A percentile compares a stretch with the other conserved stretches of the same genome.
phyloP scores from a whole-genome alignment of 2,113 vertebrate species.

The Oenanthe oenanthe region DNA sequence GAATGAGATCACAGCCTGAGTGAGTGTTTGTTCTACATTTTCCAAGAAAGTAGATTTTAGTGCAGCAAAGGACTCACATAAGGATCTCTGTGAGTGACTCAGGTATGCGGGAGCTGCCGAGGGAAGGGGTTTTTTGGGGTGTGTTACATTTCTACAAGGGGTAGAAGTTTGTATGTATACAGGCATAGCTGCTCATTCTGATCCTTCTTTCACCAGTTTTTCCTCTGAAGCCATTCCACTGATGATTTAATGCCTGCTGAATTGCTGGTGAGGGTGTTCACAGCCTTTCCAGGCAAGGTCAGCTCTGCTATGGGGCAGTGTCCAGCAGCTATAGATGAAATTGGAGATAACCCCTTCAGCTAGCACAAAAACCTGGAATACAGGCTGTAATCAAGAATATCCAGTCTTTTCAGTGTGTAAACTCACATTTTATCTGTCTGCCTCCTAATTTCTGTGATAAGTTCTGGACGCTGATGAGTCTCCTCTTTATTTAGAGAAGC shows the following conservation, averaged over 20 bases:
- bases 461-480: not conserved
- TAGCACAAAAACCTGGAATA: not conserved
- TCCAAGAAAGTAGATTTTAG: conserved; percentile 34
- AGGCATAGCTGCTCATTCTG: not conserved
- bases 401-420: not conserved
- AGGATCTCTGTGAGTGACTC: not conserved
- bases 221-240: not conserved
- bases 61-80: not conserved
- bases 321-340: not conserved
- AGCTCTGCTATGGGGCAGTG: not conserved
- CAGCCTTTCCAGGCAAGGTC: not conserved
- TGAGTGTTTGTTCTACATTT: not conserved
- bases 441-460: not conserved
- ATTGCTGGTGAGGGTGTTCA: not conserved
- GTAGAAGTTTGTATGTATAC: not conserved
- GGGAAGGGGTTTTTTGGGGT: not conserved
- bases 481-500: not conserved
- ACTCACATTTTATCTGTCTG: not conserved
- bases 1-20: conserved; percentile 53
- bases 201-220: not conserved
- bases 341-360: not conserved
- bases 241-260: not conserved
- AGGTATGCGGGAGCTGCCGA: not conserved
- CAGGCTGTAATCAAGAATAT: not conserved
- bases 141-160: not conserved